phyloP scores from a whole-genome alignment of 2,797 vertebrate species.

The Enteromius anoplus region DNA sequence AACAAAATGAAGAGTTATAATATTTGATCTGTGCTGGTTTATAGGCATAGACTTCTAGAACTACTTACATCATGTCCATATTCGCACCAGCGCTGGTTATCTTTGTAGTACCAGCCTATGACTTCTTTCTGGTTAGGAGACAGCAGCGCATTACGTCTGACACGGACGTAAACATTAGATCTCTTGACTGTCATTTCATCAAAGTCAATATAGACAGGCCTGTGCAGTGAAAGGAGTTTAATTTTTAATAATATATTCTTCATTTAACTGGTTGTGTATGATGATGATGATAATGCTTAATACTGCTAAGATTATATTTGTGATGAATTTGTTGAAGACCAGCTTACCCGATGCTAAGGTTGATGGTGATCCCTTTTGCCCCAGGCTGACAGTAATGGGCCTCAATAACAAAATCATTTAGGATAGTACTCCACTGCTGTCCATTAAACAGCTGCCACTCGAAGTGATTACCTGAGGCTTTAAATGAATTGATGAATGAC shows the following conservation, averaged over 20 bases:
- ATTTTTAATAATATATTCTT: background rate
- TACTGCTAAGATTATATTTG: background rate
- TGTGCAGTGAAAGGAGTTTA: conserved; percentile 41
- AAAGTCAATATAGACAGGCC: conserved; percentile 70
- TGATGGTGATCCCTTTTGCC: conserved; percentile 69
- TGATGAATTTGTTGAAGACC: background rate
- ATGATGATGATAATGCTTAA: background rate
- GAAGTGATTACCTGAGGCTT: conserved; percentile 55
- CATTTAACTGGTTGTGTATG: background rate
- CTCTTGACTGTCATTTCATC: conserved; percentile 57
- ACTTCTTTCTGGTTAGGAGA: conserved; percentile 61
- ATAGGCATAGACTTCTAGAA: background rate
- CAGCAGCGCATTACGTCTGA: conserved; percentile 59
- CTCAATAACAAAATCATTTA: conserved; percentile 72
- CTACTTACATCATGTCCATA: conserved; percentile 68
- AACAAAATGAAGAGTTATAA: background rate
- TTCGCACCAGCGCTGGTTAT: conserved; percentile 70
- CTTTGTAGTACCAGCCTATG: conserved; percentile 73
- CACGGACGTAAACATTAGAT: background rate
- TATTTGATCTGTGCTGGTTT: background rate
- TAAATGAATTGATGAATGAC: conserved; percentile 9
- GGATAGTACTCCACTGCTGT: conserved; percentile 59
- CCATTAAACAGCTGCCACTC: conserved; percentile 68
- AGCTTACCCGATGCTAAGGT: conserved; percentile 62
- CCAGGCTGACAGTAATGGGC: conserved; percentile 74